Conservation (phyloP, 1,140 invertebrate genomes). For the Zelostemma sp. region DNA sequence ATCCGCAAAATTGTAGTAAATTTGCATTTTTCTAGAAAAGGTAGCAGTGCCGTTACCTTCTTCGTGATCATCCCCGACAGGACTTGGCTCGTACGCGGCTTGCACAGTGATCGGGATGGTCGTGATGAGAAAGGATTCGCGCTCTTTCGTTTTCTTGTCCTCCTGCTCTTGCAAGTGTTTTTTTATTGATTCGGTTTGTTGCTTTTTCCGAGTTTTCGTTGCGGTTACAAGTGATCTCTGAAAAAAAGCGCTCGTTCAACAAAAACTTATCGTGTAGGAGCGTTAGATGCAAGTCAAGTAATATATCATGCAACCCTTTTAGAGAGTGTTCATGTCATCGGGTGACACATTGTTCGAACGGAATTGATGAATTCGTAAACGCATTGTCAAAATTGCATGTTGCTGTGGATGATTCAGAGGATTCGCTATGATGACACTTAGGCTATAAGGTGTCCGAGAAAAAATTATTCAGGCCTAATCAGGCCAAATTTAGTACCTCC, state of each 20-base stretch:
- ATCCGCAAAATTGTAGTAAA: not conserved
- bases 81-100: slow-evolving; percentile 95
- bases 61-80: slow-evolving; percentile 86
- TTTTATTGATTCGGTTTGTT: slow-evolving; percentile 98
- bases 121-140: slow-evolving; percentile 96
- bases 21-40: too few species aligned
- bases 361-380: not conserved
- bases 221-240: slow-evolving; percentile 97
- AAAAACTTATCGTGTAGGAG: not conserved
- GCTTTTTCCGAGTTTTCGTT: slow-evolving; percentile 98
- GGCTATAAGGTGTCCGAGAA: too few species aligned
- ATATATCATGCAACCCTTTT: slow-evolving; percentile 1
- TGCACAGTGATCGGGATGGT: slow-evolving; percentile 96
- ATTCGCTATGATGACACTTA: too few species aligned
- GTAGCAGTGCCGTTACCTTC: too few species aligned
- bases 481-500: too few species aligned
- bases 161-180: slow-evolving; percentile 95
- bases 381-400: too few species aligned
- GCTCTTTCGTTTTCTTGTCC: slow-evolving; percentile 92
- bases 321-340: not conserved
- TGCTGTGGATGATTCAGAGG: too few species aligned
- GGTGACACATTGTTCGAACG: not conserved
- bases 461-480: too few species aligned
- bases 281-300: not conserved
- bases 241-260: slow-evolving; percentile 31